Evolutionary conservation across 2,888 invertebrate genomes (phyloP), one percentile per base, ranked within the genome.

Genomic region (Zaprionus lineosus): DNA sequence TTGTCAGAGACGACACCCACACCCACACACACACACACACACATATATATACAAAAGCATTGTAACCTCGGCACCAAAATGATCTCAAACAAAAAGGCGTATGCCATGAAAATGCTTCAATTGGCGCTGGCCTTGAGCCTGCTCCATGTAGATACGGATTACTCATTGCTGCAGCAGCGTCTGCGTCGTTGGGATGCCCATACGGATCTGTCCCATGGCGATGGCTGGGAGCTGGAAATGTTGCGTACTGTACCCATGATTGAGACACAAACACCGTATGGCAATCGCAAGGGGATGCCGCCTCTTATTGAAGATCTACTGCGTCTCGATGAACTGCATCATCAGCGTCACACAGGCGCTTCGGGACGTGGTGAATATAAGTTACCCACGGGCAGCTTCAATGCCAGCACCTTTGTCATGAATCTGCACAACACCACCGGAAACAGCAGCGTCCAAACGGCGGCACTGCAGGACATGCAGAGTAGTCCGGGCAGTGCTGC

Each of bases 51-150:
- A 46, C 51, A n/a, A 11, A 2, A 40, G 46, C 21, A 36, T 34
- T 52, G 33, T 51, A 31, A 75, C 67, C 73, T 62, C 61, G 55
- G 39, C 48, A 46, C 37, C 62, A 57, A 72, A 86, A 96, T 96
- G 96, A 92, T 96, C 91, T 94, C 94, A 79, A 90, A 95, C 79
- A 96, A 96, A 91, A 96, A 96, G 89, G 91, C 95, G 37, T 95
- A 95, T 84, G 93, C 95, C 43, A 95, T 95, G 88, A 96, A 96
- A 91, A 91, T 96, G 84, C 90, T 97, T 68, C 94, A 96, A 89
- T 91, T 96, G 75, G 94, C 97, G 74, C 89, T 97, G 88, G 92
- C 97, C 73, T 91, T 97, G 82, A 94, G 96, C 89, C 91, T 97
- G 69, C 89, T 97, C 48, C 93, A 95, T 76, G 94, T 94, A 8